Evolutionary conservation across 2,888 invertebrate genomes (phyloP), one percentile per base, ranked within the genome.

Genomic region (Epinotia nisella): DNA sequence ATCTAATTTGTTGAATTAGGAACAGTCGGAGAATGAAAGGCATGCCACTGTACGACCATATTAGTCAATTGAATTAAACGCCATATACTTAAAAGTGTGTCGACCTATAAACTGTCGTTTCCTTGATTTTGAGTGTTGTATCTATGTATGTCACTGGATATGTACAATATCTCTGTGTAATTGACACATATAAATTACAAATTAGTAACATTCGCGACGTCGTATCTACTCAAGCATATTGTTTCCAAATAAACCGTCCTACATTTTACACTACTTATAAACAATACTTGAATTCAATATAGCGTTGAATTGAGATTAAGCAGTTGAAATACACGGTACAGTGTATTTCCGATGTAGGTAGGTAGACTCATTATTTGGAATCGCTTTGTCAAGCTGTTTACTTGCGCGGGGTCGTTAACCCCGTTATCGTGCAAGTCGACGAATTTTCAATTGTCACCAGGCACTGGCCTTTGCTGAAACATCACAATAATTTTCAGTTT

Each of bases 401-500:
- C 84, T 74, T 79, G 80, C 79, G 68, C 70, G 82, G 85, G 90
- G 89, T 90, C 89, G 77, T 89, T 91, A 85, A 89, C 90, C 86
- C 84, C 79, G 85, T 87, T 89, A 90, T 91, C 90, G 83, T 76
- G 76, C 80, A 74, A 81, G 73, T 85, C 78, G 78, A 80, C 82
- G 83, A 83, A 85, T 80, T 79, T 80, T 78, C 78, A 77, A 81
- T 77, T 81, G 80, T 79, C 78, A 78, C 77, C 79, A 80, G 75
- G 74, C 77, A 56, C n/a, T 68, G 60, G 29, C 45, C 51, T 61
- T 76, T 75, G 67, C 72, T 72, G 67, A 69, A 68, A 61, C 41
- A n/a, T 45, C 59, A 66, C 39, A 70, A 58, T 69, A 76, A 78
- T 75, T 49, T 72, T 75, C 53, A 56, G 71, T 74, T 73, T 75